A percentile compares a stretch with the other conserved stretches of the same genome.
phyloP scores from a whole-genome alignment of 2,888 invertebrate genomes.

The Epinotia demarniana region DNA sequence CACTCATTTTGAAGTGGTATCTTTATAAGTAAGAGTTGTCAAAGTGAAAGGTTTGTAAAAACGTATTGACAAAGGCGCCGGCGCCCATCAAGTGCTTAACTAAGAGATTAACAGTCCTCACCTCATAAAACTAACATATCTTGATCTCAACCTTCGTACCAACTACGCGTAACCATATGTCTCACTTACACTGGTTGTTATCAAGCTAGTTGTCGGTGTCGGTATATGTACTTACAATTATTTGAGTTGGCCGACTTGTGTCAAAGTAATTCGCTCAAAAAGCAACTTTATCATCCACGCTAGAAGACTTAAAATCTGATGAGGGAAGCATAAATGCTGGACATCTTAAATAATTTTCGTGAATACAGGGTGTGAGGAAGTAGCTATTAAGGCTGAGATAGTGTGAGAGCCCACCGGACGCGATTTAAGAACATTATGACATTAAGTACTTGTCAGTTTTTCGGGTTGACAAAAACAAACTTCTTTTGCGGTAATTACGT shows the following conservation, averaged over 20 bases:
- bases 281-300: neutral
- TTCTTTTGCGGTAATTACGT: neutral
- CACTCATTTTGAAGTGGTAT: slow-evolving; percentile 9
- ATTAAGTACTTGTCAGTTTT: slow-evolving; percentile 28
- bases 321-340: neutral
- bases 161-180: neutral
- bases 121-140: neutral
- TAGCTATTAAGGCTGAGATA: slow-evolving; percentile 30
- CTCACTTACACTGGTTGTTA: neutral
- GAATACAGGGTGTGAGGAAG: slow-evolving; percentile 10
- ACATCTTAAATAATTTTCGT: neutral
- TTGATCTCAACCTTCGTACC: neutral
- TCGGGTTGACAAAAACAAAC: slow-evolving; percentile 1
- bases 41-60: slow-evolving; percentile 25
- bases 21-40: slow-evolving; percentile 16
- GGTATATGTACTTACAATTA: neutral
- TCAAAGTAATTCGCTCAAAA: neutral
- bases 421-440: slow-evolving; percentile 24
- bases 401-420: slow-evolving; percentile 28
- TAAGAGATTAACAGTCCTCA: neutral
- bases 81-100: slow-evolving; percentile 2
- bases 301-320: neutral
- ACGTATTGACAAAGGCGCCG: slow-evolving; percentile 23
- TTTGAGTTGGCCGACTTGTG: neutral
- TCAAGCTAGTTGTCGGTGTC: neutral